These are phyloP conservation scores for Drosophila santomea DNA, from an alignment of 1,140 invertebrate species.

Conservation along the genomic window DNA sequence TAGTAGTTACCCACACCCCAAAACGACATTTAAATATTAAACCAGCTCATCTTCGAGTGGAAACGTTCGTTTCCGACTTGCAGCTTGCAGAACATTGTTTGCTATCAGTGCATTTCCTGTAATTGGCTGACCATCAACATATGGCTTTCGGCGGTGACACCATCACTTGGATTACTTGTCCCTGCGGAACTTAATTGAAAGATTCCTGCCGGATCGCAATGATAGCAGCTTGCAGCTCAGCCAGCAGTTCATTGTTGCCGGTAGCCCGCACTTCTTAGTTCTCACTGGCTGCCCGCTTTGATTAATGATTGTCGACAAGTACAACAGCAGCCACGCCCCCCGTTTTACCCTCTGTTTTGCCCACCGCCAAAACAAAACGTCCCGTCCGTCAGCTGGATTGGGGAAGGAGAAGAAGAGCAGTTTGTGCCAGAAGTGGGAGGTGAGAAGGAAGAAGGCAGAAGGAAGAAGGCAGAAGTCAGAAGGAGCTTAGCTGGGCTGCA, in stretches of 20 bases:
- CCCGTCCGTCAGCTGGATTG: slow-evolving; percentile 46
- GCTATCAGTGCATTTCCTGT: too few relatives aligned
- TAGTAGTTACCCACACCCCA: too few relatives aligned
- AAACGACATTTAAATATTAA: too few relatives aligned
- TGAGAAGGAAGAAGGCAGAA: too few relatives aligned
- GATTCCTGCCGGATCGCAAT: slow-evolving; percentile 17
- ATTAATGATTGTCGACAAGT: slow-evolving; percentile 59
- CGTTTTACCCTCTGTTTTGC: neutral
- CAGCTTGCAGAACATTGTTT: too few relatives aligned
- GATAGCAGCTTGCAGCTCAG: neutral
- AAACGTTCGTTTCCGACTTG: neutral
- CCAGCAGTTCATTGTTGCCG: neutral
- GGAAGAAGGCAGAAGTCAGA: neutral
- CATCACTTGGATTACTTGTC: slow-evolving; percentile 22
- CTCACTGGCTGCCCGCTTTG: slow-evolving; percentile 42
- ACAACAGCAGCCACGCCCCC: slow-evolving; percentile 17
- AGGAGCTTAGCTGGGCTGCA: slow-evolving; percentile 27
- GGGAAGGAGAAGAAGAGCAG: neutral
- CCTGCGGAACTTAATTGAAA: slow-evolving; percentile 39
- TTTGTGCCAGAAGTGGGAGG: neutral
- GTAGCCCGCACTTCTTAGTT: neutral
- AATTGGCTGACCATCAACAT: slow-evolving; percentile 2
- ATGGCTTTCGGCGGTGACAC: neutral
- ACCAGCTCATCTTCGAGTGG: too few relatives aligned
- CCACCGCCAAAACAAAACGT: slow-evolving; percentile 18